A percentile compares a stretch with the other conserved stretches of the same genome.
These are phyloP conservation scores for Eupithecia subumbrata DNA, from an alignment of 2,888 invertebrate species.

Conservation along the genomic window DNA sequence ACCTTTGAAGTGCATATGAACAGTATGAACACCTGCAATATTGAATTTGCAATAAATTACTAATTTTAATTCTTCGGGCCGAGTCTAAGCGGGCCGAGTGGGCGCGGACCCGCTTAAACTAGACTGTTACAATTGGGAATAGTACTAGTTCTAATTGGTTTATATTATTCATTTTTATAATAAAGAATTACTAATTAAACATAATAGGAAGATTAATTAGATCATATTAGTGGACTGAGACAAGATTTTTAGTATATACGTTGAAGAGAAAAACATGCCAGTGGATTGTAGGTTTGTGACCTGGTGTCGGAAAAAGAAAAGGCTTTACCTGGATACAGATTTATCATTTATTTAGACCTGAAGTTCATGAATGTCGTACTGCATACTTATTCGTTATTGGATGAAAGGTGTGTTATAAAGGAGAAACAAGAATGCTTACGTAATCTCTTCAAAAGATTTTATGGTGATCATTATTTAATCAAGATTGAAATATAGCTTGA, in stretches of 20 bases:
- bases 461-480: conserved; percentile 53
- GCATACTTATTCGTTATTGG: neutral
- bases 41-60: too few relatives aligned
- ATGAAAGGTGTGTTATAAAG: neutral
- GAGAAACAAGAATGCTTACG: conserved; percentile 1
- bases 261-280: neutral
- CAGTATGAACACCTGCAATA: neutral
- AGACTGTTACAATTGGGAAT: too few relatives aligned
- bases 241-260: neutral
- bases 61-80: too few relatives aligned
- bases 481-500: conserved; percentile 65
- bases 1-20: neutral
- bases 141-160: too few relatives aligned
- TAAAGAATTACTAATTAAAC: neutral
- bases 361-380: neutral
- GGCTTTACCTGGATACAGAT: neutral
- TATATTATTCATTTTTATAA: too few relatives aligned
- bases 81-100: too few relatives aligned
- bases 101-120: too few relatives aligned
- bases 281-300: neutral
- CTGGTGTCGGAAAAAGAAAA: neutral
- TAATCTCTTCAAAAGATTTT: conserved; percentile 11
- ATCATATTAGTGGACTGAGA: too few relatives aligned
- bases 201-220: neutral
- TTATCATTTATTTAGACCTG: neutral